Evolutionary conservation across 2,113 vertebrate species (phyloP).

Genomic region (Seriola rivoliana): DNA sequence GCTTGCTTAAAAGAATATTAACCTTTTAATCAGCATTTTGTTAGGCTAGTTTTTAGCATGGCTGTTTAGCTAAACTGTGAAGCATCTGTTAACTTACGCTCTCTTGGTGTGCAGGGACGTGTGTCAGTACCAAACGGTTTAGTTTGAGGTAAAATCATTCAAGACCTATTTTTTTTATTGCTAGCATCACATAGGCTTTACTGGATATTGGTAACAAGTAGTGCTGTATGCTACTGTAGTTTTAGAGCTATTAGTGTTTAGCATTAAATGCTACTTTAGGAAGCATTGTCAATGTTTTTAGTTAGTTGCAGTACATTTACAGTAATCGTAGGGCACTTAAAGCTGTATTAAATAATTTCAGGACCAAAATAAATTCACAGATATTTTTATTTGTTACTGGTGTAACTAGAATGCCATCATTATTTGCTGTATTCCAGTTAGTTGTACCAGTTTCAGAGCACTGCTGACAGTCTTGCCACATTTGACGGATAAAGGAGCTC

Average conservation of each 20-base stretch:
- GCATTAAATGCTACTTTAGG: neutral
- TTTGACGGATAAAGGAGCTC: neutral
- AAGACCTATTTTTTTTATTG: neutral
- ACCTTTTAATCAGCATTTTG: neutral
- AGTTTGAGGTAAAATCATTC: neutral
- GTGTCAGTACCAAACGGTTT: neutral
- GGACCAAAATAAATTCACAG: neutral
- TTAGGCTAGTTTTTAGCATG: slow-evolving; percentile 1
- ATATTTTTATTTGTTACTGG: neutral
- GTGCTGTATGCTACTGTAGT: neutral
- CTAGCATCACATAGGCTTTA: neutral
- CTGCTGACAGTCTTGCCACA: neutral
- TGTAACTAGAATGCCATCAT: neutral
- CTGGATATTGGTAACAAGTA: neutral
- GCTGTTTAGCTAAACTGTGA: neutral
- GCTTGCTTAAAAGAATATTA: neutral
- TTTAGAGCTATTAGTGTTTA: slow-evolving; percentile 17
- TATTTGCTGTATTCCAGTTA: neutral
- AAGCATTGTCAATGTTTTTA: neutral
- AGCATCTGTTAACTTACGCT: neutral
- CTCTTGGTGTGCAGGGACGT: neutral
- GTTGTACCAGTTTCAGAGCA: neutral
- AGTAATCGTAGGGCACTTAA: neutral
- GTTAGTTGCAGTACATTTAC: neutral
- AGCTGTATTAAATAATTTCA: neutral